phyloP scores from a whole-genome alignment of 2,888 invertebrate species.

The Cosmorhoe ocellata region DNA sequence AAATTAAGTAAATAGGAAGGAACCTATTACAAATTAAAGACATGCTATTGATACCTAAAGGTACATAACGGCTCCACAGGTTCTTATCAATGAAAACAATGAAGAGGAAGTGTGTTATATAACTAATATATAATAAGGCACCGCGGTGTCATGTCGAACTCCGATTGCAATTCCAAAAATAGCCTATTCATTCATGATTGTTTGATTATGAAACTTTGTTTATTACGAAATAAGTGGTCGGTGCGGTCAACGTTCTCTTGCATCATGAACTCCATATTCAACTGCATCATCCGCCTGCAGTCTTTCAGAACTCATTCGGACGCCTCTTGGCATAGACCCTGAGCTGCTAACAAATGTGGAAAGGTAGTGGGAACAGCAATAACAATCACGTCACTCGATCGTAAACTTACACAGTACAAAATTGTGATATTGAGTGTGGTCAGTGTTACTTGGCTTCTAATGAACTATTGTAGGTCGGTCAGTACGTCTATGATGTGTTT shows the following conservation, averaged over 20 bases:
- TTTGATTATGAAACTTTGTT: slow-evolving; percentile 35
- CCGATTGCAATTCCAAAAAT: slow-evolving; percentile 1
- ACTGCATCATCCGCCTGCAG: slow-evolving; percentile 4
- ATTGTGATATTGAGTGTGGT: slow-evolving; percentile 55
- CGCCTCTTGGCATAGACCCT: slow-evolving; percentile 13
- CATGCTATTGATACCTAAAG: too few species aligned
- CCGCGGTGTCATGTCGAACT: slow-evolving; percentile 8
- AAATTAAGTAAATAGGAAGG: too few species aligned
- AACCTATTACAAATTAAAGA: too few species aligned
- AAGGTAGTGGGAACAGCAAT: slow-evolving; percentile 39
- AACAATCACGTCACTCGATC: slow-evolving; percentile 45
- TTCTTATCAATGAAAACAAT: slow-evolving; percentile 16
- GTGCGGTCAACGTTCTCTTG: slow-evolving; percentile 50
- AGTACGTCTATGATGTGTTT: too few species aligned
- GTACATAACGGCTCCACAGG: not conserved
- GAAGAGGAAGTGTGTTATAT: slow-evolving; percentile 14
- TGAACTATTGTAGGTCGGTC: slow-evolving; percentile 1
- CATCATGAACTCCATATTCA: slow-evolving; percentile 51
- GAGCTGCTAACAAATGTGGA: slow-evolving; percentile 30
- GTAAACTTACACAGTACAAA: slow-evolving; percentile 45
- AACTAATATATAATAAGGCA: slow-evolving; percentile 18
- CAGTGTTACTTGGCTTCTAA: slow-evolving; percentile 44
- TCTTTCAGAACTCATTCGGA: not conserved
- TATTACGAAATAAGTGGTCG: slow-evolving; percentile 38
- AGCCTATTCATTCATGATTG: not conserved